Evolutionary conservation across 1,140 invertebrate species (phyloP).

Genomic region (Drosophila repletoides): DNA sequence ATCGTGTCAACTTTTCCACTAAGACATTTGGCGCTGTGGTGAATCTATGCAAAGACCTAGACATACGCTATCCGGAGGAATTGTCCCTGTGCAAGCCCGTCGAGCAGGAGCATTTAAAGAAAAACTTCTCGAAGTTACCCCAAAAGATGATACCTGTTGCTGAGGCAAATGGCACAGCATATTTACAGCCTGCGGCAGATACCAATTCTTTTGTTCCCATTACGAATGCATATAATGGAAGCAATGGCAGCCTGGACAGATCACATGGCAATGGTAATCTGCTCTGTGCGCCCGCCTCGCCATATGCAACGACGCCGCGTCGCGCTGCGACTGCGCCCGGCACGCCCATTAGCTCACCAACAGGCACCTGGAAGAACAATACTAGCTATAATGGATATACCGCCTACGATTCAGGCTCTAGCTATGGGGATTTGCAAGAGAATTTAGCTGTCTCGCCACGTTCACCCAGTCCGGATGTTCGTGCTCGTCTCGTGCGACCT

Average conservation of each 20-base stretch:
- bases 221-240: constrained; percentile 85
- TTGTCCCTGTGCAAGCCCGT: constrained; percentile 96
- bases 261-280: constrained; percentile 83
- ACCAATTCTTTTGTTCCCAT: constrained; percentile 94
- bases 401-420: constrained; percentile 78
- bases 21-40: constrained; percentile 98
- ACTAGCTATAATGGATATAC: constrained; percentile 65
- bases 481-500: constrained; percentile 90
- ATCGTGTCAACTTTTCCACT: constrained; percentile 97
- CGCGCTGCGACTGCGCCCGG: constrained; percentile 86
- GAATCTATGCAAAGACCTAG: constrained; percentile 97
- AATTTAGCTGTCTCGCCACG: constrained; percentile 91
- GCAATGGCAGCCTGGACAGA: constrained; percentile 88
- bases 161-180: constrained; percentile 71
- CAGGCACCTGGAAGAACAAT: constrained; percentile 81
- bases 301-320: constrained; percentile 83
- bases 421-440: constrained; percentile 89
- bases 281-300: constrained; percentile 58
- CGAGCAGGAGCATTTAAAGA: constrained; percentile 91
- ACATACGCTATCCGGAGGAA: constrained; percentile 98
- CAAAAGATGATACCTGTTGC: constrained; percentile 84
- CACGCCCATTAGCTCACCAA: constrained; percentile 87
- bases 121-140: constrained; percentile 92
- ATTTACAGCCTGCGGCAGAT: constrained; percentile 86
- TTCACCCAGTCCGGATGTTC: constrained; percentile 89